Evolutionary conservation across 2,113 vertebrate species (phyloP).

Genomic region (Pogona vitticeps): DNA sequence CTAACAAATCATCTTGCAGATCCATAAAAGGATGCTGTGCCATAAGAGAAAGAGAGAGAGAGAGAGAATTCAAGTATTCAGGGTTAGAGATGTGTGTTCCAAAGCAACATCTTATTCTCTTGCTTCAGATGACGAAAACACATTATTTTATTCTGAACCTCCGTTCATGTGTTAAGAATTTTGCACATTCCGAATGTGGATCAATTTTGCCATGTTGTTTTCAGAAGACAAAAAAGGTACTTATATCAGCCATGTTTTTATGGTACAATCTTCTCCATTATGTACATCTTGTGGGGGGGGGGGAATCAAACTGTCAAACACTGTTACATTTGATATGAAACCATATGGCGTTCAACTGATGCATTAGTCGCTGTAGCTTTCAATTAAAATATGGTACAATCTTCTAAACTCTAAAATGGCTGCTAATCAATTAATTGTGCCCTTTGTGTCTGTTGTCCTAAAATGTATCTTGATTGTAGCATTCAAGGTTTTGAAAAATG

Average conservation of each 20-base stretch:
- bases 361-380: not conserved
- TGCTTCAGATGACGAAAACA: not conserved
- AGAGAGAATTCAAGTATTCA: not conserved
- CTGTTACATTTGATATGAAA: constrained; percentile 45
- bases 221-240: constrained; percentile 31
- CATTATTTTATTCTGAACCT: not conserved
- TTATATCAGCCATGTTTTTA: constrained; percentile 22
- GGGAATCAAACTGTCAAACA: constrained; percentile 43
- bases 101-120: constrained; percentile 12
- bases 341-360: not conserved
- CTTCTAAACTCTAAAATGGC: not conserved
- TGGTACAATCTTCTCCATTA: constrained; percentile 26
- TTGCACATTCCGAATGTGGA: constrained; percentile 33
- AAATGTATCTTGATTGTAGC: not conserved
- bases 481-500: not conserved
- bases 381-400: constrained; percentile 13
- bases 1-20: not conserved
- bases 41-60: not conserved
- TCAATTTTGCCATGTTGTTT: not conserved
- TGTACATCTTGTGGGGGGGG: constrained; percentile 35
- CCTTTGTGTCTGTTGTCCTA: not conserved
- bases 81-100: constrained; percentile 43
- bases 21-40: not conserved
- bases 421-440: constrained; percentile 2
- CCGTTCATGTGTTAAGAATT: constrained; percentile 3